A percentile compares a stretch with the other conserved stretches of the same genome.
phyloP scores from a whole-genome alignment of 2,888 invertebrate species.

The Coremacera marginata region DNA sequence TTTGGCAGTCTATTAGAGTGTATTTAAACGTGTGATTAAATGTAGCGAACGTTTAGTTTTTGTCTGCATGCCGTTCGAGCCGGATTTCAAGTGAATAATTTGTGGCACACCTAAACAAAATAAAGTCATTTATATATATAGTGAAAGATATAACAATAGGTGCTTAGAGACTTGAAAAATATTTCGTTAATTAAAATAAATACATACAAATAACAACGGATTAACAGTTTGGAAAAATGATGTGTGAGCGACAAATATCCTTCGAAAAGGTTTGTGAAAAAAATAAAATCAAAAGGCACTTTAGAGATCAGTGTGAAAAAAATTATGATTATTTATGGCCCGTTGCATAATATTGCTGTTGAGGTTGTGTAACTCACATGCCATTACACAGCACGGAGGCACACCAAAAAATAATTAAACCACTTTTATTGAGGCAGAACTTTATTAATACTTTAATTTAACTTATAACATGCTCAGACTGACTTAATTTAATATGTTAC shows the following conservation, averaged over 20 bases:
- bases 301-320: no score
- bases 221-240: conserved; percentile 44
- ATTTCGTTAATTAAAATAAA: conserved; percentile 14
- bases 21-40: conserved; percentile 57
- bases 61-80: conserved; percentile 43
- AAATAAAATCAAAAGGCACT: background rate
- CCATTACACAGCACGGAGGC: no score
- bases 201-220: background rate
- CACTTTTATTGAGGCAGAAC: no score
- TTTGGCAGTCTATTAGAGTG: conserved; percentile 46
- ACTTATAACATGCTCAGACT: no score
- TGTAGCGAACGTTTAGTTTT: conserved; percentile 44
- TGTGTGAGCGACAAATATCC: conserved; percentile 63
- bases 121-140: background rate
- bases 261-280: conserved; percentile 64
- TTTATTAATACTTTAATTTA: no score
- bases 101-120: conserved; percentile 18
- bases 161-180: background rate
- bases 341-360: no score
- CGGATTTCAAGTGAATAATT: conserved; percentile 34
- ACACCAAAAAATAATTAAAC: no score
- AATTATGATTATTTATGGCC: no score
- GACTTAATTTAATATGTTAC: no score
- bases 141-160: background rate
- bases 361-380: no score